These are phyloP conservation scores for Etheostoma perlongum DNA, from an alignment of 2,797 vertebrate genomes.

Conservation along the genomic window DNA sequence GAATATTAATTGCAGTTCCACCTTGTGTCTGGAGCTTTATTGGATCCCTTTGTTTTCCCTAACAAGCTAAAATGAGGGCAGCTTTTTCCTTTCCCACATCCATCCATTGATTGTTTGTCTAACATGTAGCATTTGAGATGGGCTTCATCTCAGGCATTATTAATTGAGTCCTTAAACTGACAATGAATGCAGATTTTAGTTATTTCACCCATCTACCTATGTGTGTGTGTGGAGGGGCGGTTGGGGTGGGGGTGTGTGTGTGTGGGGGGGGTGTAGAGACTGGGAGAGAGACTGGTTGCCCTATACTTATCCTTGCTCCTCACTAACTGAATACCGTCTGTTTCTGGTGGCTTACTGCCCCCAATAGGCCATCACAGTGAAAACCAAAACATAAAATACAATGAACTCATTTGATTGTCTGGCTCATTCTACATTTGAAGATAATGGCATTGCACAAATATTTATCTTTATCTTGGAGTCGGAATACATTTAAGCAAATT, in stretches of 20 bases:
- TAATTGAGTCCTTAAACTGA: constrained; percentile 68
- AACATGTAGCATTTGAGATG: constrained; percentile 63
- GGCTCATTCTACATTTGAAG: background rate
- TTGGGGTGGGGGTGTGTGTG: too few relatives aligned
- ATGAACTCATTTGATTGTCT: background rate
- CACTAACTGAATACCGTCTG: constrained; percentile 23
- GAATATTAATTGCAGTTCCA: constrained; percentile 80
- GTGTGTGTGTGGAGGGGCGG: background rate
- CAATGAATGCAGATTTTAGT: constrained; percentile 54
- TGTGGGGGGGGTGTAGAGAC: background rate
- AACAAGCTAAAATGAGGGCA: constrained; percentile 65
- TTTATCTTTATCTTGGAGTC: background rate
- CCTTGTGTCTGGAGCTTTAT: constrained; percentile 62
- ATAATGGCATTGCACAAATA: background rate
- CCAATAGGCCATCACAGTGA: constrained; percentile 69
- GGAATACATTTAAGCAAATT: background rate
- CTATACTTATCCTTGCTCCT: constrained; percentile 65
- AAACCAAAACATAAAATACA: constrained; percentile 6
- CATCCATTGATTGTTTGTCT: constrained; percentile 72
- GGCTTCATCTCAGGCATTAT: constrained; percentile 63
- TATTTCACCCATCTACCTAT: constrained; percentile 15
- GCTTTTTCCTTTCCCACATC: constrained; percentile 41
- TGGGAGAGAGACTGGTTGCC: constrained; percentile 25
- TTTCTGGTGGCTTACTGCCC: constrained; percentile 79
- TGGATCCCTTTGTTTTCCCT: constrained; percentile 58